Evolutionary conservation across 1,140 invertebrate genomes (phyloP).

Genomic region (Pseudomyrmex dendroicus): DNA sequence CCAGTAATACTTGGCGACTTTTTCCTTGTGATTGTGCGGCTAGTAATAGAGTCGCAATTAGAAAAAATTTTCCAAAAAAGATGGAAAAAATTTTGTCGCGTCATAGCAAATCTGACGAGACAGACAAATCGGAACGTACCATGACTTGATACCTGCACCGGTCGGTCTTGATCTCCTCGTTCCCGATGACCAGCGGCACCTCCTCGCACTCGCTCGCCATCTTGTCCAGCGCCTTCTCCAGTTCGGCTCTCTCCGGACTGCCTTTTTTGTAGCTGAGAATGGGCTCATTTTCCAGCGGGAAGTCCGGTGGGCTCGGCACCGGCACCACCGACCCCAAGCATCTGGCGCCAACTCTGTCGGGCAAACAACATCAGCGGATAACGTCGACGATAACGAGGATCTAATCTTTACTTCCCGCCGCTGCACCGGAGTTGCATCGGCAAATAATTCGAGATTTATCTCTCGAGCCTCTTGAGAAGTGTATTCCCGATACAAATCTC

Average conservation of each 20-base stretch:
- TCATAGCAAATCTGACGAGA: background rate
- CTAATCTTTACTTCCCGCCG: background rate
- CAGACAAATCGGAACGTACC: slow-evolving; percentile 80
- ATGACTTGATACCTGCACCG: slow-evolving; percentile 91
- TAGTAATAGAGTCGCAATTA: slow-evolving; percentile 74
- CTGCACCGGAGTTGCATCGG: background rate
- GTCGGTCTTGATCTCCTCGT: slow-evolving; percentile 92
- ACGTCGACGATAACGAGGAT: background rate
- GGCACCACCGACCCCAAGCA: slow-evolving; percentile 88
- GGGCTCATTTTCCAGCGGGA: slow-evolving; percentile 92
- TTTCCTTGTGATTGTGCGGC: slow-evolving; percentile 95
- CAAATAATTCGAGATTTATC: slow-evolving; percentile 26
- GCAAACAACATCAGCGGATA: slow-evolving; percentile 27
- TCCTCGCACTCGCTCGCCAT: slow-evolving; percentile 90
- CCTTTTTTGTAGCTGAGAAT: slow-evolving; percentile 92
- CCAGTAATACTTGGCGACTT: slow-evolving; percentile 96
- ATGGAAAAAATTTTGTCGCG: no score
- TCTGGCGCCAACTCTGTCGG: slow-evolving; percentile 80
- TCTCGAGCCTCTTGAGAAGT: slow-evolving; percentile 27
- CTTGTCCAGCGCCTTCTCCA: slow-evolving; percentile 90
- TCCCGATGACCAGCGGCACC: slow-evolving; percentile 96
- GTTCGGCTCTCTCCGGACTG: slow-evolving; percentile 91
- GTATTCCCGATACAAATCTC: slow-evolving; percentile 39
- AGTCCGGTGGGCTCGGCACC: slow-evolving; percentile 88
- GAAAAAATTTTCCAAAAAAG: no score